Percentiles rank a stretch among this genome's conserved stretches.
Conservation (phyloP, 2,888 invertebrate species). For the Actias luna region DNA sequence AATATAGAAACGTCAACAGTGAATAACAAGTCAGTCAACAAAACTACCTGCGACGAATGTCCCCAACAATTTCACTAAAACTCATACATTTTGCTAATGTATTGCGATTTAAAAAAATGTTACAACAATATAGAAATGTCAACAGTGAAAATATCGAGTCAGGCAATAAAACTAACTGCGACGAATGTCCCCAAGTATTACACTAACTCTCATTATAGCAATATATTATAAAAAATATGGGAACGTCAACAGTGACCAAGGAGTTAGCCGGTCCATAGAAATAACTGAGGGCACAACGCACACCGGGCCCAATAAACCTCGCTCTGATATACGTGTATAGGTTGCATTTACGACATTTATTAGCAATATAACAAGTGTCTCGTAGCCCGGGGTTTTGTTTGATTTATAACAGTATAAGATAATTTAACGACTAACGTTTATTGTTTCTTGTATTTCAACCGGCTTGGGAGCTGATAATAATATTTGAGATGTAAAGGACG, state of each 20-base stretch:
- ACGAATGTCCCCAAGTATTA: no score
- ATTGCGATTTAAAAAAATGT: no score
- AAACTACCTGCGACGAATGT: no score
- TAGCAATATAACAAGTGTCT: constrained; percentile 75
- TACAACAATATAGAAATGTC: no score
- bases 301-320: constrained; percentile 55
- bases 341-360: constrained; percentile 72
- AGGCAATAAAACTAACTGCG: neutral
- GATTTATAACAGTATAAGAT: constrained; percentile 66
- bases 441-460: constrained; percentile 59
- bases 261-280: neutral
- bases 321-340: constrained; percentile 67
- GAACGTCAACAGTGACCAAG: neutral
- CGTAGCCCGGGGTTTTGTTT: constrained; percentile 54
- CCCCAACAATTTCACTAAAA: no score
- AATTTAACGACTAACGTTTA: constrained; percentile 67
- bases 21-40: no score
- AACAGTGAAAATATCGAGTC: no score
- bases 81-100: no score
- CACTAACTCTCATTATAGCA: no score
- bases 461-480: constrained; percentile 50
- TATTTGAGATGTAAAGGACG: constrained; percentile 51
- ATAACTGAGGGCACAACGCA: constrained; percentile 25
- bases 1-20: no score
- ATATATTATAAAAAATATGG: neutral